Conservation (phyloP, 1,140 invertebrate species). For the Mizuhopecten yessoensis region DNA sequence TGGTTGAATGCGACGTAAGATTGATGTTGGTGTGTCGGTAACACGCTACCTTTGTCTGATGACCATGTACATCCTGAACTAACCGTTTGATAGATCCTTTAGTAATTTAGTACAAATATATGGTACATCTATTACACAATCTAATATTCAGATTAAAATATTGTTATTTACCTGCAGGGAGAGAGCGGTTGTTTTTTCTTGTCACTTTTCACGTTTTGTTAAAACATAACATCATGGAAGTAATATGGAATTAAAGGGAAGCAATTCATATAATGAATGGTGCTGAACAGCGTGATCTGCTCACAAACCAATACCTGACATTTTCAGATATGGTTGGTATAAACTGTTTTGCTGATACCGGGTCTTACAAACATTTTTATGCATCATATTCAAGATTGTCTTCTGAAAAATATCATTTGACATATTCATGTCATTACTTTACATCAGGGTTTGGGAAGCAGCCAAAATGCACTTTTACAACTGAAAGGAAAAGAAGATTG, state of each 20-base stretch:
- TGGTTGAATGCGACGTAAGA: background rate
- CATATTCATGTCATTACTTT: background rate
- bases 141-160: slow-evolving; percentile 13
- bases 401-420: background rate
- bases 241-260: slow-evolving; percentile 5
- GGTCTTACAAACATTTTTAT: background rate
- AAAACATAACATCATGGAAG: slow-evolving; percentile 18
- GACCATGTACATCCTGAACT: background rate
- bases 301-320: background rate
- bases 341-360: slow-evolving; percentile 13
- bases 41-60: background rate
- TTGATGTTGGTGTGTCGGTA: background rate
- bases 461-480: background rate
- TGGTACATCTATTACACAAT: slow-evolving; percentile 8
- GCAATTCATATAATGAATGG: background rate
- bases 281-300: background rate
- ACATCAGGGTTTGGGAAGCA: background rate
- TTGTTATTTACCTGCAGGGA: slow-evolving; percentile 33
- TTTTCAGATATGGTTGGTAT: background rate
- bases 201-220: slow-evolving; percentile 25
- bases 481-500: background rate
- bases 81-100: slow-evolving; percentile 4
- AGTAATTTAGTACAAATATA: background rate
- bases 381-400: background rate
- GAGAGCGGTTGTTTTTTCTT: slow-evolving; percentile 20